Evolutionary conservation across 2,888 invertebrate genomes (phyloP), one percentile per base, ranked within the genome.

Genomic region (Agrochola litura): DNA sequence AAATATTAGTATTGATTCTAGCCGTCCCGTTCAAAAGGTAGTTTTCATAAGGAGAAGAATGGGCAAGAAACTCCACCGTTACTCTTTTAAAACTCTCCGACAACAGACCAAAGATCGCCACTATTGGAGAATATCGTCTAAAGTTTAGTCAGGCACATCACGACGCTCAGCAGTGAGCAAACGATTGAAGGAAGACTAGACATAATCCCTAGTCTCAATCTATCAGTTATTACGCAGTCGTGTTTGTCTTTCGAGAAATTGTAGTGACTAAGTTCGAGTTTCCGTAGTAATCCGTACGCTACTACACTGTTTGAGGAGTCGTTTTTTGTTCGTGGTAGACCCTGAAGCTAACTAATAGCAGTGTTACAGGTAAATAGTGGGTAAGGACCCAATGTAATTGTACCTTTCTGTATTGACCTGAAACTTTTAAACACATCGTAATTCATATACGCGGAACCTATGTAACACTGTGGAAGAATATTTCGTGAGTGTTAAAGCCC

Each of bases 341-440:
- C 86, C 86, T 69, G 82, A 80, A 88, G 89, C 84, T 84, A 86
- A 89, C 86, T 90, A 90, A 92, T 91, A 89, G 88, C 89, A 86
- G 78, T 87, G 86, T 85, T 88, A 85, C 86, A 82, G 84, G 85
- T 89, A 91, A 91, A 90, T 90, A 87, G 79, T 83, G 85, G 82
- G 72, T 82, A 85, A 81, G 74, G 79, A 70, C 82, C 82, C 79
- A 73, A 78, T 84, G 77, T 86, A 87, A 88, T 87, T 86, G 82
- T 87, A 82, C 68, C 68, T 71, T 72, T 77, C 82, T 88, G 69
- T 73, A 69, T 77, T 84, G 69, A 76, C 79, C 76, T 72, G 77
- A 67, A 83, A 79, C 60, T 79, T 71, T 72, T 65, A 77, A 83
- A 85, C 76, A 78, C 75, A 63, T 81, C 60, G 63, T 67, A 69